Conservation (phyloP, 2,113 vertebrate genomes). For the Bothrops jararaca region DNA sequence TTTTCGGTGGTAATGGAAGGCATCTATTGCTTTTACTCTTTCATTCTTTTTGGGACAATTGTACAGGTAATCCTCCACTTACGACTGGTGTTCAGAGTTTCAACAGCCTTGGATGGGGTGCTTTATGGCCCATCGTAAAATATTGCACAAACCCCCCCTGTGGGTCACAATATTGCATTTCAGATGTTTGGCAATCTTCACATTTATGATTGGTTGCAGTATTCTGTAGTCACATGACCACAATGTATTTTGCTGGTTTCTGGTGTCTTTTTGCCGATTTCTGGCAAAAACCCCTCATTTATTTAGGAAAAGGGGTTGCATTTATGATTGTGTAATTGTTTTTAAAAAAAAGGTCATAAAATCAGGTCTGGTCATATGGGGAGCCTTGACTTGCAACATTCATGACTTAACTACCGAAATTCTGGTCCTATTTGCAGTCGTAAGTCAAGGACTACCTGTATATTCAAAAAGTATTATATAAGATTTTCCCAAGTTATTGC, state of each 20-base stretch:
- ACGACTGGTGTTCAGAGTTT: background rate
- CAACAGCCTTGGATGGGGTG: background rate
- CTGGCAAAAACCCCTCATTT: background rate
- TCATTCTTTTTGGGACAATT: background rate
- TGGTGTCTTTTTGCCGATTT: background rate
- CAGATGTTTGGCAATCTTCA: background rate
- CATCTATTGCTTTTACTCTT: background rate
- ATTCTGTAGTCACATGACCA: background rate
- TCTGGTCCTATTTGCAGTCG: background rate
- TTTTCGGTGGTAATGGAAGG: background rate
- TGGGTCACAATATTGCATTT: background rate
- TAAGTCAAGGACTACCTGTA: background rate
- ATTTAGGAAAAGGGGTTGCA: background rate
- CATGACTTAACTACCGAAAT: background rate
- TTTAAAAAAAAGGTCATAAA: background rate
- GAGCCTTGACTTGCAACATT: background rate
- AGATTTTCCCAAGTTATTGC: background rate
- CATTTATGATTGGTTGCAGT: background rate
- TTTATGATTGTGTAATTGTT: background rate
- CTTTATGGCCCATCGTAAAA: background rate
- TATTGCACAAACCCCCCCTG: background rate
- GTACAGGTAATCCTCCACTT: background rate
- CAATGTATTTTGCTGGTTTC: background rate
- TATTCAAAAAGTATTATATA: background rate
- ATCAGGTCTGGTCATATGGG: background rate